Conservation (phyloP, 2,113 vertebrate genomes). For the Bubo blakistoni region DNA sequence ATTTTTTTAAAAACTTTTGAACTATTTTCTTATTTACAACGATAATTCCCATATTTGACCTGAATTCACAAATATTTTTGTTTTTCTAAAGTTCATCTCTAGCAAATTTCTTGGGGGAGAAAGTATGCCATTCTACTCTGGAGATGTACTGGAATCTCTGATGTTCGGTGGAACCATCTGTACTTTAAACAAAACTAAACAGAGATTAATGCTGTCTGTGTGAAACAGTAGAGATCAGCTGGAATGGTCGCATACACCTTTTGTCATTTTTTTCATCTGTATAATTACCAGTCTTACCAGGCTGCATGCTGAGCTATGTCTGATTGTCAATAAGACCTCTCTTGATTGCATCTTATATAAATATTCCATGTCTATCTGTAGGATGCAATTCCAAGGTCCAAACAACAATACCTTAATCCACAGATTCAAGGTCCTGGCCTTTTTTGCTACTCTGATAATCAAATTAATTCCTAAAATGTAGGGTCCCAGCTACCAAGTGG, state of each 20-base stretch:
- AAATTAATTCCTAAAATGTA: neutral
- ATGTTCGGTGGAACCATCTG: neutral
- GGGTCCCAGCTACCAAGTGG: neutral
- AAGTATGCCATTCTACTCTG: neutral
- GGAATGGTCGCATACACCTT: neutral
- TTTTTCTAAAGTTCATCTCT: neutral
- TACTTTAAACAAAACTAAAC: neutral
- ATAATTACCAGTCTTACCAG: constrained; percentile 28
- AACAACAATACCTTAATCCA: neutral
- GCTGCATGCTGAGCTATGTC: constrained; percentile 22
- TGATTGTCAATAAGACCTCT: constrained; percentile 42
- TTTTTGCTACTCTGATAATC: neutral
- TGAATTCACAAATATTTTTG: neutral
- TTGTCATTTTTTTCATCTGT: neutral
- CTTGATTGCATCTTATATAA: constrained; percentile 33
- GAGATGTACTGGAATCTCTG: neutral
- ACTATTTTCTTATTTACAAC: neutral
- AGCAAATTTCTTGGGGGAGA: neutral
- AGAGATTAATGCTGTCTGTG: neutral
- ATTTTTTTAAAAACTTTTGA: neutral
- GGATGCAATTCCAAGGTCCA: neutral
- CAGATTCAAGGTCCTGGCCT: neutral
- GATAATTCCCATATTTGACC: neutral
- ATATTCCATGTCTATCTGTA: constrained; percentile 1
- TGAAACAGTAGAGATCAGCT: neutral